Conservation (phyloP, 2,113 vertebrate species). For the Mus spicilegus region DNA sequence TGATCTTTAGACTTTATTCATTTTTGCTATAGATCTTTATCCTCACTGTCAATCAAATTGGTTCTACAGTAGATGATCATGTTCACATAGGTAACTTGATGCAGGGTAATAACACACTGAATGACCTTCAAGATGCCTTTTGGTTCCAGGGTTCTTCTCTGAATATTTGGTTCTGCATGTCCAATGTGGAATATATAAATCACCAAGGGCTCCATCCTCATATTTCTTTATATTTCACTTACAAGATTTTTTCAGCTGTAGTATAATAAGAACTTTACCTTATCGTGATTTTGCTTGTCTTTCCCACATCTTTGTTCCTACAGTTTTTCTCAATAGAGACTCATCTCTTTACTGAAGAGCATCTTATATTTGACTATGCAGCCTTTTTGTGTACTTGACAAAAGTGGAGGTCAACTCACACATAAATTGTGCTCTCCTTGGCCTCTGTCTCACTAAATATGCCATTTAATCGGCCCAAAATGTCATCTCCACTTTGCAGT, state of each 20-base stretch:
- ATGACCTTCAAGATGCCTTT: not conserved
- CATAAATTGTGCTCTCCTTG: slow-evolving; percentile 26
- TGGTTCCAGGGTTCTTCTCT: slow-evolving; percentile 18
- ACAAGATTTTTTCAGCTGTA: not conserved
- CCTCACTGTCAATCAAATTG: not conserved
- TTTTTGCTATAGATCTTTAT: not conserved
- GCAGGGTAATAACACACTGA: not conserved
- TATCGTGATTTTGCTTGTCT: not conserved
- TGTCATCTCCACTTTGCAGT: slow-evolving; percentile 30
- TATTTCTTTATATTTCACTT: not conserved
- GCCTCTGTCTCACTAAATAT: slow-evolving; percentile 46
- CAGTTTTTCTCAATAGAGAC: not conserved
- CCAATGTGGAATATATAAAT: not conserved
- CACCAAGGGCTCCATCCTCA: not conserved
- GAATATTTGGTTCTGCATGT: not conserved
- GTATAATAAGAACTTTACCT: not conserved
- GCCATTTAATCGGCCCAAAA: slow-evolving; percentile 33
- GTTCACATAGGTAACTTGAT: not conserved
- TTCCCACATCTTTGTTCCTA: not conserved
- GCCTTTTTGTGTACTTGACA: not conserved
- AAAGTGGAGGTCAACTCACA: not conserved
- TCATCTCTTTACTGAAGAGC: slow-evolving; percentile 23
- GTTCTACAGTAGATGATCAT: not conserved
- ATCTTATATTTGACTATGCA: slow-evolving; percentile 18
- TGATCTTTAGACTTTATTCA: slow-evolving; percentile 41